Evolutionary conservation across 2,113 vertebrate genomes (phyloP).

Genomic region (Crotalus viridis): DNA sequence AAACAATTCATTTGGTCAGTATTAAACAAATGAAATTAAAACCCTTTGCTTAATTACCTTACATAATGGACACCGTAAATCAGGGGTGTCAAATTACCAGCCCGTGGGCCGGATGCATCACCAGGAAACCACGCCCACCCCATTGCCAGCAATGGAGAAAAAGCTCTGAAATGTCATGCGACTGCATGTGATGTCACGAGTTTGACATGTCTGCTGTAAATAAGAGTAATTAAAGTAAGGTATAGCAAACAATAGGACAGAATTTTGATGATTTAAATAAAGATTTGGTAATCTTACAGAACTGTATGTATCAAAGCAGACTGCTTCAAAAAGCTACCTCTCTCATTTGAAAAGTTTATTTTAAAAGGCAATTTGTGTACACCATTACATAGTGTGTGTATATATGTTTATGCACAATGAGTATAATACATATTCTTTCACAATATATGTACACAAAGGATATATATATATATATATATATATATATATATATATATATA

Average conservation of each 20-base stretch:
- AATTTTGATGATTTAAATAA: conserved; percentile 57
- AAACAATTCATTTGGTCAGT: conserved; percentile 19
- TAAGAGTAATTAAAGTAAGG: conserved; percentile 31
- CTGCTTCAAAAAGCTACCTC: conserved; percentile 64
- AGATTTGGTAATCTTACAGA: conserved; percentile 56
- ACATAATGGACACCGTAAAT: conserved; percentile 36
- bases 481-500: conserved; percentile 58
- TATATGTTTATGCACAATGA: conserved; percentile 55
- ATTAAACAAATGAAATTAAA: background rate
- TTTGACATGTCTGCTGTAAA: conserved; percentile 1
- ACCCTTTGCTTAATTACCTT: conserved; percentile 25
- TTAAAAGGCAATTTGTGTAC: conserved; percentile 65
- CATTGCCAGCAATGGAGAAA: no score
- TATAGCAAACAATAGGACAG: conserved; percentile 48
- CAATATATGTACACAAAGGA: conserved; percentile 66
- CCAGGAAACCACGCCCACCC: no score
- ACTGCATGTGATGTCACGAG: no score
- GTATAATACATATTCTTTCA: conserved; percentile 65
- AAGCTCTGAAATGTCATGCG: no score
- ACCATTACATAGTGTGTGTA: conserved; percentile 48
- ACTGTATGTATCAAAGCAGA: conserved; percentile 72
- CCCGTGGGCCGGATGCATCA: no score
- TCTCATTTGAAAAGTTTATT: conserved; percentile 56
- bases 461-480: conserved; percentile 47
- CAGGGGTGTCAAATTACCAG: no score